Evolutionary conservation across 2,113 vertebrate species (phyloP).

Genomic region (Rhinopithecus roxellana): DNA sequence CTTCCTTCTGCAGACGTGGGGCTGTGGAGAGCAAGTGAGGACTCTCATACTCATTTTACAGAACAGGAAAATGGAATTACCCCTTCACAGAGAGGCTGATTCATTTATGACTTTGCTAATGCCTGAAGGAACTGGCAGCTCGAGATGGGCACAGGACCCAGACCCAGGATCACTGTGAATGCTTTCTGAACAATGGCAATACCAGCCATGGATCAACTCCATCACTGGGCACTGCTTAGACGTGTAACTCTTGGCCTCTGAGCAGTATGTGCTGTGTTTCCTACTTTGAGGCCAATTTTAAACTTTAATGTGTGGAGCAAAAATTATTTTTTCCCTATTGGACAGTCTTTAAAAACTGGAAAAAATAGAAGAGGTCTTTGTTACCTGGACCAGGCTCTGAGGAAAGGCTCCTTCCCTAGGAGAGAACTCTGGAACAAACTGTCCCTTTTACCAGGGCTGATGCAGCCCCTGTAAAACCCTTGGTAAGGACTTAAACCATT

Average conservation of each 20-base stretch:
- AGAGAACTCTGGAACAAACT: neutral
- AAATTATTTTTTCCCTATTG: neutral
- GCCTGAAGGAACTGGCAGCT: neutral
- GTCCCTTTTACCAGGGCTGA: neutral
- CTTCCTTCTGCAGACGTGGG: neutral
- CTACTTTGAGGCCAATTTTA: neutral
- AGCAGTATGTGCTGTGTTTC: neutral
- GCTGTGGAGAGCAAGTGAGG: neutral
- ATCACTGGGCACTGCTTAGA: neutral
- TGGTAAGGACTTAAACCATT: neutral
- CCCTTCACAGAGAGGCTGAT: neutral
- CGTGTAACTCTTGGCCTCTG: neutral
- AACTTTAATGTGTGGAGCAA: neutral
- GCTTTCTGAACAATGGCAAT: neutral
- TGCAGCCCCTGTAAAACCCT: neutral
- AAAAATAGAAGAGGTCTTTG: conserved; percentile 23
- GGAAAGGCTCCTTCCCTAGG: neutral
- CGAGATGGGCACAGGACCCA: rapidly evolving
- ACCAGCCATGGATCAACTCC: rapidly evolving
- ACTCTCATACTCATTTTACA: neutral
- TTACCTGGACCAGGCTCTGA: conserved; percentile 17
- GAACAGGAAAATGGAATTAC: neutral
- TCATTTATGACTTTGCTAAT: rapidly evolving
- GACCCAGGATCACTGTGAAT: neutral
- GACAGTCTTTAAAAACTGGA: neutral